Conservation (phyloP, 2,113 vertebrate species). For the Tympanuchus pallidicinctus region DNA sequence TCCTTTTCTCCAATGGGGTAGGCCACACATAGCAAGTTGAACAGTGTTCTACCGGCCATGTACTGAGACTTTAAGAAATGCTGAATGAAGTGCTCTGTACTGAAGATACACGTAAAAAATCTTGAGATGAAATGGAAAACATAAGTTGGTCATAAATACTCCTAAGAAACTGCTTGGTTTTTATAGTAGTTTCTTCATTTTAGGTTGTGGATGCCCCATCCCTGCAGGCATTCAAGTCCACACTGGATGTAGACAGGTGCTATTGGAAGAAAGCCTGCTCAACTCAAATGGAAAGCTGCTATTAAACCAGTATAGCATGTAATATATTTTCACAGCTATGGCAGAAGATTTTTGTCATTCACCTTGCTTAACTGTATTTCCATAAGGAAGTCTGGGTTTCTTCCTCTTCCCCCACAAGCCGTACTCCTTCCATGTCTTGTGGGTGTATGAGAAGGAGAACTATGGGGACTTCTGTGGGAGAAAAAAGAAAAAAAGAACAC, state of each 20-base stretch:
- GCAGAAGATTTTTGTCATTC: not conserved
- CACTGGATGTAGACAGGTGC: not conserved
- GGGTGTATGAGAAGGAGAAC: slow-evolving; percentile 93
- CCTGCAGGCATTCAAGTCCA: too few relatives aligned
- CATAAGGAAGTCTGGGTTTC: slow-evolving; percentile 95
- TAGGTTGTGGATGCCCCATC: too few relatives aligned
- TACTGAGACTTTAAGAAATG: not conserved
- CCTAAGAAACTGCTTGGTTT: not conserved
- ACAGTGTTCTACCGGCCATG: not conserved
- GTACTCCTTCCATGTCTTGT: slow-evolving; percentile 82
- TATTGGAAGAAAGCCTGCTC: not conserved
- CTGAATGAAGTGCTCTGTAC: not conserved
- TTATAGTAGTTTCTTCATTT: not conserved
- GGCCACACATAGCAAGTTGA: rapidly evolving
- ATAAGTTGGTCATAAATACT: not conserved
- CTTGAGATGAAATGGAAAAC: not conserved
- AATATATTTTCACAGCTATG: not conserved
- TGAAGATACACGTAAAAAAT: not conserved
- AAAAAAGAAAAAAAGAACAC: not conserved
- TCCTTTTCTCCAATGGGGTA: rapidly evolving
- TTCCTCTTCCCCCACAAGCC: slow-evolving; percentile 86
- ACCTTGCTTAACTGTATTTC: slow-evolving; percentile 99
- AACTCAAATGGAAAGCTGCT: not conserved
- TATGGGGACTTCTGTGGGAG: slow-evolving; percentile 86
- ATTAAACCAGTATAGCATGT: not conserved